A percentile compares a stretch with the other conserved stretches of the same genome.
Evolutionary conservation across 2,888 invertebrate genomes (phyloP).

Genomic region (Mythimna albipuncta): DNA sequence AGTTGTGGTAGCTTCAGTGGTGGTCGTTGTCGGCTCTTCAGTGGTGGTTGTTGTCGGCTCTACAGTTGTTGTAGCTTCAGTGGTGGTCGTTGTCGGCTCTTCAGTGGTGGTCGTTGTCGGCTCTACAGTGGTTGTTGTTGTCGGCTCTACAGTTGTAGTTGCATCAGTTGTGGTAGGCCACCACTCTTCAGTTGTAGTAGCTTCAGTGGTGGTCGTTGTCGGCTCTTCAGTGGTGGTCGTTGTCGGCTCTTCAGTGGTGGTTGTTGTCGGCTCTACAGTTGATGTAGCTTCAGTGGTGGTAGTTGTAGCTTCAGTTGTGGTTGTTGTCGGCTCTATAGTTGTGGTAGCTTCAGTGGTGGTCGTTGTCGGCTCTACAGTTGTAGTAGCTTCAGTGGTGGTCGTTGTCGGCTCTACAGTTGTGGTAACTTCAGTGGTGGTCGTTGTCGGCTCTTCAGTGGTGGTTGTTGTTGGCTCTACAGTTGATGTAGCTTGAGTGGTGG

Average conservation of each 20-base stretch:
- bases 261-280: no score
- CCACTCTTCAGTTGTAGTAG: no score
- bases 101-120: not conserved
- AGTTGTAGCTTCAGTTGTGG: not conserved
- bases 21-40: not conserved
- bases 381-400: not conserved
- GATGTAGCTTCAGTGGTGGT: not conserved
- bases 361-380: no score
- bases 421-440: not conserved
- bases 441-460: not conserved
- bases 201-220: not conserved
- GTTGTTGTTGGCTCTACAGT: no score
- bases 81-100: not conserved
- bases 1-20: not conserved
- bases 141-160: no score
- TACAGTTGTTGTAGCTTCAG: not conserved
- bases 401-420: not conserved
- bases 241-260: not conserved
- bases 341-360: not conserved
- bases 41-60: not conserved
- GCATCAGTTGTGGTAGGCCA: not conserved
- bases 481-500: not conserved
- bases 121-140: not conserved
- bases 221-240: not conserved
- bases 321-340: no score